phyloP scores from a whole-genome alignment of 2,888 invertebrate genomes.

The Amphimallon solstitiale region DNA sequence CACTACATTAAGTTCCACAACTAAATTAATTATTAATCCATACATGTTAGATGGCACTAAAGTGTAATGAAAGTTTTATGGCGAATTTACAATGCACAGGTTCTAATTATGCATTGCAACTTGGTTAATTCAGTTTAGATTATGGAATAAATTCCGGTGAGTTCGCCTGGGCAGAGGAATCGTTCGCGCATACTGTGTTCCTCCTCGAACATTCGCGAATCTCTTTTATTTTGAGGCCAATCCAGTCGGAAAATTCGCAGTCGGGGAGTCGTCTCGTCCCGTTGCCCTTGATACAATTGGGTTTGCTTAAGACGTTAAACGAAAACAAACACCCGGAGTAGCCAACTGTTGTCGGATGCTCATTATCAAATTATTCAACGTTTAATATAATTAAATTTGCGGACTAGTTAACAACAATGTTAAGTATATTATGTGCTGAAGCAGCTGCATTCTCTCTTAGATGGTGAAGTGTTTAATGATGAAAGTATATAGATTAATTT shows the following conservation, averaged over 20 bases:
- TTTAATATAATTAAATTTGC: slow-evolving; percentile 55
- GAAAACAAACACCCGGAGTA: slow-evolving; percentile 55
- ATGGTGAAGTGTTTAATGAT: too few relatives aligned
- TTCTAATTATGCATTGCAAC: slow-evolving; percentile 16
- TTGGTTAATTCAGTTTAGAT: slow-evolving; percentile 25
- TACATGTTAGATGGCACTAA: neutral
- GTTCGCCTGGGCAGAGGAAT: neutral
- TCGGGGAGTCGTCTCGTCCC: too few relatives aligned
- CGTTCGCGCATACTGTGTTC: slow-evolving; percentile 12
- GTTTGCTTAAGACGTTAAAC: slow-evolving; percentile 56
- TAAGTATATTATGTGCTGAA: neutral
- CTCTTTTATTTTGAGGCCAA: slow-evolving; percentile 32
- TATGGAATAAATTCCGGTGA: slow-evolving; percentile 1
- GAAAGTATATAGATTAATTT: too few relatives aligned
- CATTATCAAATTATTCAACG: slow-evolving; percentile 57
- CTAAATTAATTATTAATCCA: slow-evolving; percentile 24
- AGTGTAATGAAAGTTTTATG: slow-evolving; percentile 21
- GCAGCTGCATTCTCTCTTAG: too few relatives aligned
- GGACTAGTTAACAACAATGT: slow-evolving; percentile 5
- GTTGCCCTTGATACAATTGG: slow-evolving; percentile 49
- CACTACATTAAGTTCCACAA: neutral
- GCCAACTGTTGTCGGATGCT: slow-evolving; percentile 52
- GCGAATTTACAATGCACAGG: slow-evolving; percentile 15
- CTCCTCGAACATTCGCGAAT: neutral
- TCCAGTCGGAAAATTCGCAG: slow-evolving; percentile 40